Base-by-base conservation (phyloP, 2,888 invertebrate species). In the Ryuthela nishihirai region DNA sequence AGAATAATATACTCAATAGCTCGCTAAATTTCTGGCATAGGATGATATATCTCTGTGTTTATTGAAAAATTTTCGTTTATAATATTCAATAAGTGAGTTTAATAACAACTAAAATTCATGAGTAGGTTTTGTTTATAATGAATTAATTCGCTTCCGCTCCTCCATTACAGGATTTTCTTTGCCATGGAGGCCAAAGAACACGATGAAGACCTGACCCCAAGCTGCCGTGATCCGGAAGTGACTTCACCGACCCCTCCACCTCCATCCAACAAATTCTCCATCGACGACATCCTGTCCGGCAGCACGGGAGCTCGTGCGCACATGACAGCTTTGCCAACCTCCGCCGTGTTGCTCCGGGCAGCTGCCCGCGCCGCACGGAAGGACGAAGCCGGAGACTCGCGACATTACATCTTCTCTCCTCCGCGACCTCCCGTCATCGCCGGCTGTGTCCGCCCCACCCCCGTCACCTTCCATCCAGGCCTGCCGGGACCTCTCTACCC, bases 221-320 rank as follows among this genome's bases (percentile, higher is more conserved):
- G 17, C 38, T 10, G 17, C 17, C 12, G n/a, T 15, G 38, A 10
- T 17, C 7, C n/a, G 15, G n/a, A 10, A 15, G 17, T 15, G n/a
- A 15, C 29, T 4, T 40, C 49, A 5, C 54, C 54, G 3, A 48
- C 40, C 12, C 49, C 55, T 0, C 39, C 36, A 7, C 54, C 46
- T 42, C 18, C 35, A n/a, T 32, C 34, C 12, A 53, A 53, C 35
- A 62, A 62, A 35, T 62, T 62, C 25, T 56, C 61, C 34, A 62
- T 62, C 32, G 61, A 62, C n/a, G 52, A 55, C 40, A 62, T 62
- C 7, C 47, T 62, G 2, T 48, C 54, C 2, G 49, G 54, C 3
- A 49, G 41, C 23, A 49, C 54, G 1, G 32, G 44, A 25, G 17
- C 21, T 6, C 25, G 32, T 29, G 15, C 25, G 20, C 9, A 25